Evolutionary conservation across 2,888 invertebrate genomes (phyloP), one percentile per base, ranked within the genome.

Genomic region (Morpho achilles): DNA sequence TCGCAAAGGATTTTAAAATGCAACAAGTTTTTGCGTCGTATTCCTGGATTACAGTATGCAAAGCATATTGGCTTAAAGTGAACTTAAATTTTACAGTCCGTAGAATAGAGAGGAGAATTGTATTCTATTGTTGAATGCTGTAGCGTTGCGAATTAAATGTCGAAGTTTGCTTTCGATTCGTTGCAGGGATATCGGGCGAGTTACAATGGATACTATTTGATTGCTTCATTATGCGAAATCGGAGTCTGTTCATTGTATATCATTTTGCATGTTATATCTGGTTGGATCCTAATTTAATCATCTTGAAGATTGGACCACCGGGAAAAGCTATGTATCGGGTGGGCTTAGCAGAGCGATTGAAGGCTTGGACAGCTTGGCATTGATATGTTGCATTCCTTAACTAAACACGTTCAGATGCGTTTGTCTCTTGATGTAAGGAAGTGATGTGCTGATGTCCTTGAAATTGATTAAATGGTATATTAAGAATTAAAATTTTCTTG

Each of bases 281-380:
- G 79, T 81, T 74, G 84, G 79, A 81, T 80, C 87, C 89, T 84
- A 89, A 90, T 90, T 90, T 89, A 88, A 89, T 87, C 89, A 87
- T 89, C 80, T 77, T 84, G 85, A 84, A 82, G 85, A 85, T 86
- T 87, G 89, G 90, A 89, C 90, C 89, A 89, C 90, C 89, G 79
- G 82, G 80, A 69, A 70, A 77, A 78, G 72, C 69, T 69, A 71
- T 77, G 79, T 75, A 81, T 79, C 82, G 84, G 87, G 82, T 82
- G 84, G 80, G 73, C 80, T 73, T 69, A 79, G 72, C 71, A 77
- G 78, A 77, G 73, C 71, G 79, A 80, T 80, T 84, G 79, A 82
- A 79, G 79, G 76, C 79, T 75, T 69, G 80, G 79, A 80, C 71
- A 67, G 72, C 73, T 71, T 72, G 69, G 69, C 72, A 73, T 70